Base-by-base conservation (phyloP, 37 sponge, comb jelly and placozoan genomes). In the Agelas oroides region DNA sequence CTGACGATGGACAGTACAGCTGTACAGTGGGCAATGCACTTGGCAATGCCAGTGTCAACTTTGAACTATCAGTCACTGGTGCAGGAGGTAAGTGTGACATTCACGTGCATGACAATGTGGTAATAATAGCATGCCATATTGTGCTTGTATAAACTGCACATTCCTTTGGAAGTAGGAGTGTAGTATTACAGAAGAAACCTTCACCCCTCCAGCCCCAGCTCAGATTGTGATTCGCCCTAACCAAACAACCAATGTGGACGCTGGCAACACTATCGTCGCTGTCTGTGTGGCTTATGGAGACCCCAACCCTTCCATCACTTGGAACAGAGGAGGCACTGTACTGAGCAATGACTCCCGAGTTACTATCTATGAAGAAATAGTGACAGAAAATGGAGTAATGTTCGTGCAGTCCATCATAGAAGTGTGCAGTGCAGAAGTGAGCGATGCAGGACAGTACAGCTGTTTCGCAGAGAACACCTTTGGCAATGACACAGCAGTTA, bases 1-100 rank as follows among this genome's bases (percentile, higher is more conserved):
- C 23, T 16, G 81, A 80, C 58, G 5, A 35, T 19, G 70, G 70
- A 0, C 25, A 21, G 18, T 80, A 80, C 54, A 56, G 31, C 81
- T 80, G 81, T 46, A n/a, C 37, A 3, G 81, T 40, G 12, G 39
- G 28, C 14, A 71, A 58, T 60, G 25, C 72, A 5, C 14, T 1
- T 16, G 46, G 72, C 11, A 70, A 5, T 24, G 62, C 14, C 19
- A 71, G 5, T 18, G n/a, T 30, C 53, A 23, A 71, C n/a, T 71
- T 40, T 35, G 13, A 61, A 27, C 25, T 11, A 27, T 8, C 46
- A 46, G n/a, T n/a, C n/a, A n/a, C n/a, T n/a, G n/a, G n/a, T n/a
- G n/a, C n/a, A n/a, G n/a, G n/a, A n/a, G n/a, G n/a, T n/a, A n/a
- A n/a, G n/a, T n/a, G n/a, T n/a, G n/a, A n/a, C n/a, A n/a, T n/a